Percentiles rank a stretch among this genome's conserved stretches.
These are phyloP conservation scores for Tinea trinotella DNA, from an alignment of 2,888 invertebrate species.

Conservation along the genomic window DNA sequence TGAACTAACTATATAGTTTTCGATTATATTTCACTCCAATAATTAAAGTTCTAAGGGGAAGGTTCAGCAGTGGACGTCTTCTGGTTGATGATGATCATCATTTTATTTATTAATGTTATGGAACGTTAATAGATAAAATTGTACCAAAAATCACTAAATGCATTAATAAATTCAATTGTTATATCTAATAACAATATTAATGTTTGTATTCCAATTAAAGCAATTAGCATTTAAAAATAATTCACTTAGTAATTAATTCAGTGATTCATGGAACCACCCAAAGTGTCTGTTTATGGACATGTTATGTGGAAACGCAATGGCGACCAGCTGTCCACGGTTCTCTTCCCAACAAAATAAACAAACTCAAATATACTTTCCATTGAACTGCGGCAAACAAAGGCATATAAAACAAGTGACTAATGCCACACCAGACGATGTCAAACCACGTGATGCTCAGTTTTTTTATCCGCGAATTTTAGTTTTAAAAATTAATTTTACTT, in stretches of 20 bases:
- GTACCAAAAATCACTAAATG: no score
- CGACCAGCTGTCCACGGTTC: not conserved
- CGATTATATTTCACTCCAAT: no score
- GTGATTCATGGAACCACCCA: not conserved
- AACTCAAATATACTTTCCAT: not conserved
- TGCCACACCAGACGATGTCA: not conserved
- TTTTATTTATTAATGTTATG: no score
- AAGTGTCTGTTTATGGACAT: not conserved
- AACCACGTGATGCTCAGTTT: not conserved
- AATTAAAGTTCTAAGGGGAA: no score
- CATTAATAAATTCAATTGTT: no score
- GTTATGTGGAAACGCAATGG: not conserved
- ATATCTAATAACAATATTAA: no score
- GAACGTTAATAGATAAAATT: no score
- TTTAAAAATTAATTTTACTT: no score
- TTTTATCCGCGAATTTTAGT: no score
- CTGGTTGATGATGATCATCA: no score
- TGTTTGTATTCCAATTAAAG: not conserved
- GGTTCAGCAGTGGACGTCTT: no score
- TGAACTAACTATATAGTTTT: no score
- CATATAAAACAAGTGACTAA: not conserved
- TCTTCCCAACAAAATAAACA: slow-evolving; percentile 3
- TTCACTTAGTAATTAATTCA: not conserved
- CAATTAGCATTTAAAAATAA: not conserved
- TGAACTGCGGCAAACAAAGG: not conserved